Evolutionary conservation across 2,797 vertebrate genomes (phyloP).

Genomic region (Phoeniculus purpureus): DNA sequence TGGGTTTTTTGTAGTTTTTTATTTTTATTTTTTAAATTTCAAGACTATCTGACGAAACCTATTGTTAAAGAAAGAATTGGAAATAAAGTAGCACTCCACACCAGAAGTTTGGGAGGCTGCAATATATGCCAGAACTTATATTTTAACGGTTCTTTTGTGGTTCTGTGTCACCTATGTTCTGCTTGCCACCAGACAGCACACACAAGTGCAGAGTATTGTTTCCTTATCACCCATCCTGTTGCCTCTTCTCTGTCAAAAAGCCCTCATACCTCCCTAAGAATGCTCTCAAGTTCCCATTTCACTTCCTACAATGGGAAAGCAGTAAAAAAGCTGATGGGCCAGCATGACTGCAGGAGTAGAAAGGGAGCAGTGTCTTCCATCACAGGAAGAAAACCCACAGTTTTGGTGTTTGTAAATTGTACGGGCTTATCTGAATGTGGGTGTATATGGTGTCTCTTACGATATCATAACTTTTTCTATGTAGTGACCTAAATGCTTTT

Average conservation of each 20-base stretch:
- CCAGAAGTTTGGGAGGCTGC: not conserved
- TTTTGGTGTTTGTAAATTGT: not conserved
- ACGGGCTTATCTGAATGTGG: not conserved
- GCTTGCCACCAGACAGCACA: not conserved
- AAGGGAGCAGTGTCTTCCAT: not conserved
- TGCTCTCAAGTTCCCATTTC: not conserved
- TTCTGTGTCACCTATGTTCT: not conserved
- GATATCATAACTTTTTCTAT: not conserved
- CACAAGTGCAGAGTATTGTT: not conserved
- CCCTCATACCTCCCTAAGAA: not conserved
- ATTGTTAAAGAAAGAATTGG: not conserved
- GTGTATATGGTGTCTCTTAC: not conserved
- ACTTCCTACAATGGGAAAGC: not conserved
- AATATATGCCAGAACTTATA: not conserved
- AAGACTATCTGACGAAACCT: not conserved
- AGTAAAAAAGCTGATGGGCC: not conserved
- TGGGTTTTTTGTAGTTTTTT: not conserved
- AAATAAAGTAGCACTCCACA: not conserved
- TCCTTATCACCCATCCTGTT: not conserved
- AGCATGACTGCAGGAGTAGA: not conserved
- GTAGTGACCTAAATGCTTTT: not conserved
- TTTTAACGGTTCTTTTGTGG: not conserved
- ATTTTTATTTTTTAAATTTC: not conserved
- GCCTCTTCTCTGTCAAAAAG: not conserved
- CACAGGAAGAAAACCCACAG: fast-evolving